Evolutionary conservation across 2,797 vertebrate genomes (phyloP), one percentile per base, ranked within the genome.

Genomic region (Sebastes diaconus): DNA sequence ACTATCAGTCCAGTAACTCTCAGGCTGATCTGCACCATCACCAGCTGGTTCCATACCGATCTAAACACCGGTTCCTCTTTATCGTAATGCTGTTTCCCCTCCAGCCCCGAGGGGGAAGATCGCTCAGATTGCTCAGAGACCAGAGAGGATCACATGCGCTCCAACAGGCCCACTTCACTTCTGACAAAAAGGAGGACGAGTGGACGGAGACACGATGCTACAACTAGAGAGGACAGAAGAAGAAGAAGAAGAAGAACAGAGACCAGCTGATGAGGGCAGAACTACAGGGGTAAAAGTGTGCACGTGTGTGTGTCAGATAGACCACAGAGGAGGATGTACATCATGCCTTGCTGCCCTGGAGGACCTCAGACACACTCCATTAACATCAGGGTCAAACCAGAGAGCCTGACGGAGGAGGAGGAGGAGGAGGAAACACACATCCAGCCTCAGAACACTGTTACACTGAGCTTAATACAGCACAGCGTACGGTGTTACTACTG

Each of bases 361-460:
- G 80, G 73, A 84, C 80, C 66, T 89, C 85, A 87, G 85, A 88
- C 87, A 87, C 87, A 87, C 55, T 89, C 87, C 58, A 92, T 90
- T 91, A 90, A 67, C 52, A 27, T 88, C 79, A 50, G 83, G 83
- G 75, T 88, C 85, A 64, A 42, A 86, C 25, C 82, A 70, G 71
- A 83, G 81, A 72, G 80, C 29, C 69, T 27, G 80, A 81, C 75
- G 29, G 29, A 29, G 30, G 30, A 30, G 30, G 30, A 30, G 30
- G 29, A 29, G 25, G 25, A 27, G 27, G 27, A 29, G 36, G 73
- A 89, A 83, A 73, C 84, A 55, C 65, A 65, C 70, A 20, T 34
- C 11, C 65, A 32, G 58, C 11, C 25, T 24, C 24, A 1, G 18
- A 59, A 42, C 29, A 1, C 4, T 5, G 4, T 30, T 30, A 30